phyloP scores from a whole-genome alignment of 53 echinoderm and acorn worm genomes.

The Echinarachnius parma region DNA sequence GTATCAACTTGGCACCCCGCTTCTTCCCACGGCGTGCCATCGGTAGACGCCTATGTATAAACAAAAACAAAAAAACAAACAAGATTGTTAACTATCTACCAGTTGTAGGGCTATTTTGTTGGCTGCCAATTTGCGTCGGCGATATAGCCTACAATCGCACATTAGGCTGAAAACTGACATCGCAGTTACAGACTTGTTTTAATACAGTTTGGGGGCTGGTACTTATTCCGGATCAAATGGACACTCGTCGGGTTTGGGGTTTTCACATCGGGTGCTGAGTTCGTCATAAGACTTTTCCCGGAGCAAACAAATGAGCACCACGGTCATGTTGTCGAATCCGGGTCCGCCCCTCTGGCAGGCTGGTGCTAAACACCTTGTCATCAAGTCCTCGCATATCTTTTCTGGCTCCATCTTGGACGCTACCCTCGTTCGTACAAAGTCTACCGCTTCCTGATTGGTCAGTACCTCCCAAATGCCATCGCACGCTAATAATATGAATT shows the following conservation, averaged over 20 bases:
- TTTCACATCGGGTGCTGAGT: conserved; percentile 72
- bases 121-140: too few species aligned
- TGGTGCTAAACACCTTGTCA: conserved; percentile 96
- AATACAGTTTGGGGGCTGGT: background rate
- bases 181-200: too few species aligned
- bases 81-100: too few species aligned
- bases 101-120: too few species aligned
- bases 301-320: conserved; percentile 79
- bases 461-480: conserved; percentile 98
- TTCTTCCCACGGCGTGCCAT: too few species aligned
- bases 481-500: conserved; percentile 92
- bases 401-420: conserved; percentile 84
- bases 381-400: conserved; percentile 97
- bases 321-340: conserved; percentile 99
- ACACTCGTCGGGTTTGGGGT: conserved; percentile 70
- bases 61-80: too few species aligned
- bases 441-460: conserved; percentile 85
- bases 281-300: conserved; percentile 77
- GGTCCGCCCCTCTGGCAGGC: conserved; percentile 98
- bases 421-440: conserved; percentile 81
- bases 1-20: too few species aligned
- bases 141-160: too few species aligned
- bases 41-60: too few species aligned
- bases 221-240: conserved; percentile 47
- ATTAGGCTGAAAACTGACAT: too few species aligned